Conservation (phyloP, 2,797 vertebrate genomes). For the Numenius phaeopus region DNA sequence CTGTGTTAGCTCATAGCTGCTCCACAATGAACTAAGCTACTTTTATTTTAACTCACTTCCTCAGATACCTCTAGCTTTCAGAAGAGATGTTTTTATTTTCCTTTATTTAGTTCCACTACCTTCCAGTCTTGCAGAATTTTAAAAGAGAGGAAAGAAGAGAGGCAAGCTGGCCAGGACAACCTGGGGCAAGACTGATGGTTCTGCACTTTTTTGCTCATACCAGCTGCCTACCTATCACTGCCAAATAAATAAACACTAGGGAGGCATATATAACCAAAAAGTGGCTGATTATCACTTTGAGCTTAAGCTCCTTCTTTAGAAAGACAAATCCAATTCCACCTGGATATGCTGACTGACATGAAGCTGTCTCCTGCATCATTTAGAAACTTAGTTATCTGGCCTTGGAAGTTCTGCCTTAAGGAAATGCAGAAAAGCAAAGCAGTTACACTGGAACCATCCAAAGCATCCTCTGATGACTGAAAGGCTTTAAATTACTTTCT, state of each 20-base stretch:
- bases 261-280: neutral
- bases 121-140: neutral
- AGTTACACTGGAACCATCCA: neutral
- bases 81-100: neutral
- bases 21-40: neutral
- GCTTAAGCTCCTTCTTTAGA: slow-evolving; percentile 12
- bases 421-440: neutral
- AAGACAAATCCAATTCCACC: neutral
- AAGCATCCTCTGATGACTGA: neutral
- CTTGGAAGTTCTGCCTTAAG: neutral
- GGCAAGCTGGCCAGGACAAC: neutral
- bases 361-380: slow-evolving; percentile 22
- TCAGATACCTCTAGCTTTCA: neutral
- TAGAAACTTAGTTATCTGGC: slow-evolving; percentile 5
- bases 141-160: neutral
- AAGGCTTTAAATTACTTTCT: neutral
- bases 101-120: neutral
- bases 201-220: neutral
- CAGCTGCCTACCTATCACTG: neutral
- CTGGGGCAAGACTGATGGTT: neutral
- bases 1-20: neutral
- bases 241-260: slow-evolving; percentile 11
- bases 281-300: neutral
- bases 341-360: neutral
- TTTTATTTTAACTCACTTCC: neutral